Evolutionary conservation across 2,888 invertebrate species (phyloP), one percentile per base, ranked within the genome.

Genomic region (Drosophila nr. perissopoda): DNA sequence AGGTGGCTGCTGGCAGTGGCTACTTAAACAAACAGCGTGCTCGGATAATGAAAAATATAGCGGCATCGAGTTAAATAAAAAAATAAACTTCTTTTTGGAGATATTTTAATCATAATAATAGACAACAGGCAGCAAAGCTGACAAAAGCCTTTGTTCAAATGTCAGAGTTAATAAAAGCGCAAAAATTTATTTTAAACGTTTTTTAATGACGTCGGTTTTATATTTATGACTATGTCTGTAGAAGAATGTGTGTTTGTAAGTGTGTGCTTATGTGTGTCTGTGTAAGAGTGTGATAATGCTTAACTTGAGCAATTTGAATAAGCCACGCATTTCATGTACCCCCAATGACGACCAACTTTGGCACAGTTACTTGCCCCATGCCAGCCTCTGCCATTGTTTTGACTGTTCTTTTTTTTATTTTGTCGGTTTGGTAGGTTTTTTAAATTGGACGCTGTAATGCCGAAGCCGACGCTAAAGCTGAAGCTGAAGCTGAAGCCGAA

Each of bases 181-280:
- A 90, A 91, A 90, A 83, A 78, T 90, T 80, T 88, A 90, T 81
- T 88, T 91, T 88, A 90, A 91, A 91, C 87, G 90, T 78, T 91
- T 91, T 90, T 88, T 90, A 90, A 88, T 89, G 87, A 90, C 90
- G 86, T 87, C 88, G 75, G 66, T 69, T 45, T 68, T 59, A 74
- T 74, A 45, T 61, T 58, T 74, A 57, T 65, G 73, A 56, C n/a
- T 73, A 16, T 64, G 64, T 48, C n/a, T 68, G 27, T 68, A n/a
- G 10, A 29, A 6, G 42, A 45, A 38, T 45, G 61, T 54, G 48
- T 51, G 56, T 33, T 33, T 73, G 36, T 63, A n/a, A 59, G 33
- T 62, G 45, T 56, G 49, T 64, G 57, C 51, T 27, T 65, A 53
- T 66, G 58, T 67, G 33, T 57, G 29, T 58, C 38, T 49, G 33